A percentile compares a stretch with the other conserved stretches of the same genome.
phyloP scores from a whole-genome alignment of 2,797 vertebrate species.

The Nothura maculosa region DNA sequence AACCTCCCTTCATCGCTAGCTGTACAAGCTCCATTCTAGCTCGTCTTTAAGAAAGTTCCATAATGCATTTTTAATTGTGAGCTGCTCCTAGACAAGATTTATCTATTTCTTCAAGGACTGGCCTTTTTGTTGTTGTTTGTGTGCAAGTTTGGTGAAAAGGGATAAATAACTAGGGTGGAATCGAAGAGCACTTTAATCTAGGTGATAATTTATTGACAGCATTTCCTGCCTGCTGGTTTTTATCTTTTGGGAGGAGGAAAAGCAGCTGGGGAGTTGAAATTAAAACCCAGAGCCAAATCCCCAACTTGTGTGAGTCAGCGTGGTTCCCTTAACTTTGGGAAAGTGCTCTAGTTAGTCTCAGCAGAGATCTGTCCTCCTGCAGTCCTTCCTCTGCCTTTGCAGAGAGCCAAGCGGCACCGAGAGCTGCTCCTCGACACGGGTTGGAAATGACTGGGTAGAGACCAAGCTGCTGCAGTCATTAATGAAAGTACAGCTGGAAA shows the following conservation, averaged over 20 bases:
- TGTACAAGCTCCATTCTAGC: constrained; percentile 43
- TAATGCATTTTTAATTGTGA: constrained; percentile 79
- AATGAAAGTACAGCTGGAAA: neutral
- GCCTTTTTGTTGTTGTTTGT: constrained; percentile 49
- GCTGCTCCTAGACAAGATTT: constrained; percentile 67
- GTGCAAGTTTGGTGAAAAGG: neutral
- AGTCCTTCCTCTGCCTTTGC: neutral
- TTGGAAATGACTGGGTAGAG: neutral
- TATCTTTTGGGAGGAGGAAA: constrained; percentile 61
- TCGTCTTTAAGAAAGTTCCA: constrained; percentile 70
- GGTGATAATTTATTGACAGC: constrained; percentile 53
- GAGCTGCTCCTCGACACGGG: rapidly evolving
- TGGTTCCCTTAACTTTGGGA: neutral
- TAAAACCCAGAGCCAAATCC: constrained; percentile 16
- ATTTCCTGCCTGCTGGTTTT: constrained; percentile 38
- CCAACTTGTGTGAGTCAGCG: neutral
- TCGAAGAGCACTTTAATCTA: constrained; percentile 49
- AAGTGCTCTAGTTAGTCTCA: neutral
- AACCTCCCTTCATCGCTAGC: constrained; percentile 62
- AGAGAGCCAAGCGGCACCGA: rapidly evolving
- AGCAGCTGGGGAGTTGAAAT: constrained; percentile 32
- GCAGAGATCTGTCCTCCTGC: neutral
- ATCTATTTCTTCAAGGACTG: constrained; percentile 74
- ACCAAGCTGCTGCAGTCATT: no score
- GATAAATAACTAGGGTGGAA: neutral